phyloP scores from a whole-genome alignment of 2,888 invertebrate species.

The Cetonia aurata region DNA sequence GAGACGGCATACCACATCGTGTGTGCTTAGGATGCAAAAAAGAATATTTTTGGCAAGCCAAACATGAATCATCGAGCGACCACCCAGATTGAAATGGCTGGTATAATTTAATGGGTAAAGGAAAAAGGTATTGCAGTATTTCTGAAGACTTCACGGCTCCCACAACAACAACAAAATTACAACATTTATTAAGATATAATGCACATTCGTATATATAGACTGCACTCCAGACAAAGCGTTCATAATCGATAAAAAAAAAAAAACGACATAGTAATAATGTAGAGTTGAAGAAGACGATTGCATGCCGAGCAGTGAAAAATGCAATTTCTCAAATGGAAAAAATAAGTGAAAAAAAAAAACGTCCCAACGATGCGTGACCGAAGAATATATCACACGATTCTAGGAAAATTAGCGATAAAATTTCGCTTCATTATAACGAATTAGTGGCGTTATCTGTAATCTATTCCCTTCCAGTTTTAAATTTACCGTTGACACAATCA shows the following conservation, averaged over 20 bases:
- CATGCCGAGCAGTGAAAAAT: slow-evolving; percentile 26
- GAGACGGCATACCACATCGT: too few species aligned
- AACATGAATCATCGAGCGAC: too few species aligned
- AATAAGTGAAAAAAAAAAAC: slow-evolving; percentile 20
- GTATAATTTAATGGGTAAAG: too few species aligned
- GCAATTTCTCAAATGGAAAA: slow-evolving; percentile 36
- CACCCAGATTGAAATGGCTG: too few species aligned
- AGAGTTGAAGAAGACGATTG: slow-evolving; percentile 37
- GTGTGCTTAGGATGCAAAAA: too few species aligned
- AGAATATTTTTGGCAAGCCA: too few species aligned
- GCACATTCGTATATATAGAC: too few species aligned
- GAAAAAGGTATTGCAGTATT: too few species aligned
- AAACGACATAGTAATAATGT: slow-evolving; percentile 29
- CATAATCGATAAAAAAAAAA: neutral
- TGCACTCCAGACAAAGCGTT: neutral
- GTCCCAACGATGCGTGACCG: slow-evolving; percentile 45
- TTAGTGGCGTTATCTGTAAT: slow-evolving; percentile 44
- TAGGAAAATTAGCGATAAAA: slow-evolving; percentile 46
- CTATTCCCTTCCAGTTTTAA: slow-evolving; percentile 38
- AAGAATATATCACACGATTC: slow-evolving; percentile 46
- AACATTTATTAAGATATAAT: too few species aligned
- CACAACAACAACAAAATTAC: too few species aligned
- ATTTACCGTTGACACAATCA: slow-evolving; percentile 37
- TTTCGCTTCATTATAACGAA: slow-evolving; percentile 48
- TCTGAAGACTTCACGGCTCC: too few species aligned